Conservation (phyloP, 2,113 vertebrate species). For the Lates calcarifer region DNA sequence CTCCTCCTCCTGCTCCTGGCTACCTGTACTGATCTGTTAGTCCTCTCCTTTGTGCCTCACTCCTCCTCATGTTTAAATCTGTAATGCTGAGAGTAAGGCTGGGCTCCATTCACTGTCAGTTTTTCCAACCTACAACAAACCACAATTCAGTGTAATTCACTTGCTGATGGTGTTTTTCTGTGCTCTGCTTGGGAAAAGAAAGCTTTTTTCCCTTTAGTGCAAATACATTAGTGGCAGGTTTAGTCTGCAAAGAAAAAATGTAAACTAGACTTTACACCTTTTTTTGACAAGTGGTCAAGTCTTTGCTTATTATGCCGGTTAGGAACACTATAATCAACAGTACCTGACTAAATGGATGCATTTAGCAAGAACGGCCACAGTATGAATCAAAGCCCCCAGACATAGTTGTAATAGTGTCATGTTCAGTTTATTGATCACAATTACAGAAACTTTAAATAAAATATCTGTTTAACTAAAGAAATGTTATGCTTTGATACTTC, state of each 20-base stretch:
- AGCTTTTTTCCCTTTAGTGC: neutral
- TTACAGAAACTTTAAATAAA: neutral
- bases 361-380: neutral
- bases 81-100: constrained; percentile 48
- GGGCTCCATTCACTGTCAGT: constrained; percentile 50
- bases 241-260: neutral
- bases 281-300: neutral
- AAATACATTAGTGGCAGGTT: neutral
- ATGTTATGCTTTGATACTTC: neutral
- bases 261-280: neutral
- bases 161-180: neutral
- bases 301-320: neutral
- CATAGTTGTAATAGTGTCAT: neutral
- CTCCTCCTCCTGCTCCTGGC: constrained; percentile 88
- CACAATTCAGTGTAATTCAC: constrained; percentile 25
- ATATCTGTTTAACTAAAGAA: neutral
- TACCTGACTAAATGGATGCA: neutral
- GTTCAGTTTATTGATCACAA: neutral
- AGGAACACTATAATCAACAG: neutral
- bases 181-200: neutral
- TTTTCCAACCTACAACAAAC: constrained; percentile 5
- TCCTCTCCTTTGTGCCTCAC: constrained; percentile 87
- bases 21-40: constrained; percentile 80
- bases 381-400: neutral
- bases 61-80: constrained; percentile 71